These are phyloP conservation scores for Cebidichthys violaceus DNA, from an alignment of 2,113 vertebrate genomes.

Conservation along the genomic window DNA sequence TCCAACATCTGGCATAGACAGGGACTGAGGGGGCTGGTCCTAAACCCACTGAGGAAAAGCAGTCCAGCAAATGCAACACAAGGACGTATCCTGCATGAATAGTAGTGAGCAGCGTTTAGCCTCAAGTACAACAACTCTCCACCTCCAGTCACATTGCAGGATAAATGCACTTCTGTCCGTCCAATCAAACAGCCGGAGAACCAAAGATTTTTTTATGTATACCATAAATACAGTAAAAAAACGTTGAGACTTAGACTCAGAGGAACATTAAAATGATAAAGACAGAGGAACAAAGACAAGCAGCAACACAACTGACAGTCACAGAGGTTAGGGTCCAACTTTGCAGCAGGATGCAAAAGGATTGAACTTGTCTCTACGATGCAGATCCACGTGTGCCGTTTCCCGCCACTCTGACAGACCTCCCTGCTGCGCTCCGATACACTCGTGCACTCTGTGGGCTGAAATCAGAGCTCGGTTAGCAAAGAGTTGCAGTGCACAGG, in stretches of 20 bases:
- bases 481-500: background rate
- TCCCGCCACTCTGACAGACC: slow-evolving; percentile 66
- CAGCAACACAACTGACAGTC: background rate
- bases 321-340: slow-evolving; percentile 30
- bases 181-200: background rate
- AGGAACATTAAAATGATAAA: background rate
- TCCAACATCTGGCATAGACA: slow-evolving; percentile 31
- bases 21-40: background rate
- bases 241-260: too few species aligned
- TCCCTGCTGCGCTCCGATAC: slow-evolving; percentile 19
- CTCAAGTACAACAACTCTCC: background rate
- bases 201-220: background rate
- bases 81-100: background rate
- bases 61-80: background rate
- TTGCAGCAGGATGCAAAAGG: slow-evolving; percentile 63
- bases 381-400: slow-evolving; percentile 4
- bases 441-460: slow-evolving; percentile 71
- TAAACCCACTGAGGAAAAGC: background rate
- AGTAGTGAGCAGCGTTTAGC: too few species aligned
- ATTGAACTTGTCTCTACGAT: background rate
- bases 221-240: too few species aligned
- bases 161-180: background rate
- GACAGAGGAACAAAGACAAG: background rate
- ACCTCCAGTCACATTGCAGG: background rate
- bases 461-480: slow-evolving; percentile 38